Conservation (phyloP, 1,140 invertebrate genomes). For the Mylabris phalerata region DNA sequence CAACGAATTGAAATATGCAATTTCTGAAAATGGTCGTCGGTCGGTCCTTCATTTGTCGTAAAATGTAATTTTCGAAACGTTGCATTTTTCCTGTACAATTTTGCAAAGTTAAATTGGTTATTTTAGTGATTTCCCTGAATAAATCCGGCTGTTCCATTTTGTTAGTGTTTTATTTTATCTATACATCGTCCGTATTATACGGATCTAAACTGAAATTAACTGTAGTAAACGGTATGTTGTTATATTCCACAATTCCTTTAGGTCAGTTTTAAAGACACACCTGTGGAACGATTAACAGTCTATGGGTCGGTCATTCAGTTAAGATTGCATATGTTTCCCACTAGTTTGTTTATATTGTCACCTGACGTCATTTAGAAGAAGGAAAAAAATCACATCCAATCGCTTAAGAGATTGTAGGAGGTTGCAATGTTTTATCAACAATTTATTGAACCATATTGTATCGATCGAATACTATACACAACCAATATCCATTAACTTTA, state of each 20-base stretch:
- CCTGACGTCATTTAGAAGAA: conserved; percentile 1
- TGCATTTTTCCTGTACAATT: too few relatives aligned
- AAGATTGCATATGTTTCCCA: conserved; percentile 5
- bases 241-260: too few relatives aligned
- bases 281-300: too few relatives aligned
- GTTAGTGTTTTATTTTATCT: too few relatives aligned
- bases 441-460: conserved; percentile 22
- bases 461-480: conserved; percentile 15
- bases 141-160: neutral
- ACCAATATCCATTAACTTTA: conserved; percentile 30
- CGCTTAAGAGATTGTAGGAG: conserved; percentile 15
- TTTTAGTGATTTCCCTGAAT: conserved; percentile 1
- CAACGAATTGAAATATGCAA: conserved; percentile 17
- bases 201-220: too few relatives aligned
- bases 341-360: neutral
- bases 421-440: conserved; percentile 17
- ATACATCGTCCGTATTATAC: too few relatives aligned
- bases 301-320: neutral
- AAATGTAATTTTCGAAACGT: conserved; percentile 6
- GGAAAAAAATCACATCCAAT: neutral
- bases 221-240: too few relatives aligned
- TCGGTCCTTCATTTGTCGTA: neutral
- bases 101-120: neutral
- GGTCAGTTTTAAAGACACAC: too few relatives aligned
- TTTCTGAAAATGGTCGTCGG: conserved; percentile 12